phyloP scores from a whole-genome alignment of 1,140 invertebrate species.

The Bilobella aurantiaca region DNA sequence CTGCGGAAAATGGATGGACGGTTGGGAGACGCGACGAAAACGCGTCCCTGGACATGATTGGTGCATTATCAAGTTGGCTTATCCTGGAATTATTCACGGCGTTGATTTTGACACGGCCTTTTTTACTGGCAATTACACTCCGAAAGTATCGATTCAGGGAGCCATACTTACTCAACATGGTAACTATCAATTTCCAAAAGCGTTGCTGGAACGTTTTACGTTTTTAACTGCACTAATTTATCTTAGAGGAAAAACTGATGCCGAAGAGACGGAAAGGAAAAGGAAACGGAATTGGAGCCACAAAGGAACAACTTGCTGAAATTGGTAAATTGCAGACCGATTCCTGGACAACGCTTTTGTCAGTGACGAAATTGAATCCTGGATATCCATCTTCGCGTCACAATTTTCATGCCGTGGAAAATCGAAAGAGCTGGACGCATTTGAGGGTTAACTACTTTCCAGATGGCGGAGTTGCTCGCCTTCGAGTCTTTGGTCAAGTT shows the following conservation, averaged over 20 bases:
- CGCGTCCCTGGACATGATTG: constrained; percentile 53
- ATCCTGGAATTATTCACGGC: constrained; percentile 49
- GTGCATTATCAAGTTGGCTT: constrained; percentile 51
- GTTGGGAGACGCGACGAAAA: constrained; percentile 57
- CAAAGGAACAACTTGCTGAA: constrained; percentile 41
- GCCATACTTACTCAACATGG: constrained; percentile 45
- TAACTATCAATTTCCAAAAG: constrained; percentile 27
- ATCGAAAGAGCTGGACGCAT: constrained; percentile 46
- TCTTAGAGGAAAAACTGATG: constrained; percentile 45
- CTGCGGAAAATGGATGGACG: constrained; percentile 61
- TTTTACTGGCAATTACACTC: constrained; percentile 57
- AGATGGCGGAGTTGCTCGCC: constrained; percentile 55
- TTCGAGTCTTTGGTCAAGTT: constrained; percentile 51
- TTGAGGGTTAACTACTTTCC: constrained; percentile 54
- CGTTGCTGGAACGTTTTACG: not conserved
- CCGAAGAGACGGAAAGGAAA: constrained; percentile 39
- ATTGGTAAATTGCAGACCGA: constrained; percentile 45
- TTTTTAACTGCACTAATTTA: constrained; percentile 17
- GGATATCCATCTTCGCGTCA: constrained; percentile 50
- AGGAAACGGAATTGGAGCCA: constrained; percentile 46
- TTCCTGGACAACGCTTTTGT: constrained; percentile 51
- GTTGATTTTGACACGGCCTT: constrained; percentile 53
- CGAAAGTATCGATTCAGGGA: constrained; percentile 54
- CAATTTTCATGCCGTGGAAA: constrained; percentile 45
- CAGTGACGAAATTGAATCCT: constrained; percentile 45